Conservation (phyloP, 2,113 vertebrate genomes). For the Desmodus rotundus region DNA sequence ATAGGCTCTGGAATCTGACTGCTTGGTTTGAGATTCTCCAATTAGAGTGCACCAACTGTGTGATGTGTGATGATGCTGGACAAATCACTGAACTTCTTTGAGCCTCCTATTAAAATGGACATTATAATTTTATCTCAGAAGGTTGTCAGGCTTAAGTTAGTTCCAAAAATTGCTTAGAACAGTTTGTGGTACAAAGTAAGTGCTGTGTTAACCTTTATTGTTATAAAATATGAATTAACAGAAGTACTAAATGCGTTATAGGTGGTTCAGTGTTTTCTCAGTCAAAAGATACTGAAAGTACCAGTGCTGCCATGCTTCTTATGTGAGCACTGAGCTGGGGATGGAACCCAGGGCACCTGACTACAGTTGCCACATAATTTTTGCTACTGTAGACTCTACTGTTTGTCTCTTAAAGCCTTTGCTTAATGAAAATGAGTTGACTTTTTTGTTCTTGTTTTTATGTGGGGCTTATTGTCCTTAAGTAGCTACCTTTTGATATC, state of each 20-base stretch:
- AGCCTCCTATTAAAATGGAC: background rate
- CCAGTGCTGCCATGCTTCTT: background rate
- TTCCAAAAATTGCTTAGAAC: background rate
- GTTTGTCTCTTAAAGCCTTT: slow-evolving; percentile 23
- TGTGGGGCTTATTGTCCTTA: background rate
- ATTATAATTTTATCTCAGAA: background rate
- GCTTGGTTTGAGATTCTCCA: background rate
- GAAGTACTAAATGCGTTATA: background rate
- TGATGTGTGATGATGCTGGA: background rate
- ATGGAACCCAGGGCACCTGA: background rate
- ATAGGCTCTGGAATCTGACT: background rate
- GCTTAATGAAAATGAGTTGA: slow-evolving; percentile 10
- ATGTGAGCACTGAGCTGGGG: background rate
- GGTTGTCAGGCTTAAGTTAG: background rate
- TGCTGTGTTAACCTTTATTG: background rate
- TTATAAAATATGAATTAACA: background rate
- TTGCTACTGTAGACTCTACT: background rate
- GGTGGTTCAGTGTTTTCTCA: background rate
- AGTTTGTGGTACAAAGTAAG: background rate
- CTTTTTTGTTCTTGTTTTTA: background rate
- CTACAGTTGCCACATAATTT: background rate
- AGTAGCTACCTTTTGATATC: background rate
- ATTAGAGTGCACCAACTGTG: background rate
- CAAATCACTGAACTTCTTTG: background rate
- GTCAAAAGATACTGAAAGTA: background rate